A percentile compares a stretch with the other conserved stretches of the same genome.
These are phyloP conservation scores for Thalassaphorura encarpata DNA, from an alignment of 1,140 invertebrate genomes.

Conservation along the genomic window DNA sequence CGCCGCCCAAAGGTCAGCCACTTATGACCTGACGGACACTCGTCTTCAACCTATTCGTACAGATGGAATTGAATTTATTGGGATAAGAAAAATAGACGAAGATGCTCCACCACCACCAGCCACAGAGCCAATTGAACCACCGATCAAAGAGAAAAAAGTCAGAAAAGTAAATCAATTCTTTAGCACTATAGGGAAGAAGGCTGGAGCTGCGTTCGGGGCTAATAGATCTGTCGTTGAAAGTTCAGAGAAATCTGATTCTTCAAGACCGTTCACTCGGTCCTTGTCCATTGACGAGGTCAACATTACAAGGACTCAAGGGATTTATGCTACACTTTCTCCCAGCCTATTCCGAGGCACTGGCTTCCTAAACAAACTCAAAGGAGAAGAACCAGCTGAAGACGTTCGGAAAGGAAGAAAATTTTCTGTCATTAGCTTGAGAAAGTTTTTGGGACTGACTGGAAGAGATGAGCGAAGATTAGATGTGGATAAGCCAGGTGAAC, in stretches of 20 bases:
- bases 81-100: conserved; percentile 29
- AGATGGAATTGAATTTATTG: conserved; percentile 32
- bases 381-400: conserved; percentile 14
- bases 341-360: conserved; percentile 25
- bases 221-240: not conserved
- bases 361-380: conserved; percentile 29
- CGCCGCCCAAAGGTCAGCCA: conserved; percentile 15
- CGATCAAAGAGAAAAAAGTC: conserved; percentile 15
- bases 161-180: conserved; percentile 33
- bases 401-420: conserved; percentile 20
- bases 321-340: conserved; percentile 32
- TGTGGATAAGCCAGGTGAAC: not conserved
- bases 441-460: not conserved
- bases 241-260: not conserved
- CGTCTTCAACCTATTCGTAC: conserved; percentile 6
- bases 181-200: conserved; percentile 32
- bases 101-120: conserved; percentile 13
- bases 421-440: not conserved
- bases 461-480: not conserved
- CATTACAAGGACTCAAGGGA: conserved; percentile 29
- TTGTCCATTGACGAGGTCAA: conserved; percentile 29
- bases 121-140: not conserved
- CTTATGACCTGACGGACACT: conserved; percentile 25
- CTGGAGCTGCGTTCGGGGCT: conserved; percentile 29
- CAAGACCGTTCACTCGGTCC: conserved; percentile 20